Evolutionary conservation across 2,797 vertebrate genomes (phyloP).

Genomic region (Galago senegalensis): DNA sequence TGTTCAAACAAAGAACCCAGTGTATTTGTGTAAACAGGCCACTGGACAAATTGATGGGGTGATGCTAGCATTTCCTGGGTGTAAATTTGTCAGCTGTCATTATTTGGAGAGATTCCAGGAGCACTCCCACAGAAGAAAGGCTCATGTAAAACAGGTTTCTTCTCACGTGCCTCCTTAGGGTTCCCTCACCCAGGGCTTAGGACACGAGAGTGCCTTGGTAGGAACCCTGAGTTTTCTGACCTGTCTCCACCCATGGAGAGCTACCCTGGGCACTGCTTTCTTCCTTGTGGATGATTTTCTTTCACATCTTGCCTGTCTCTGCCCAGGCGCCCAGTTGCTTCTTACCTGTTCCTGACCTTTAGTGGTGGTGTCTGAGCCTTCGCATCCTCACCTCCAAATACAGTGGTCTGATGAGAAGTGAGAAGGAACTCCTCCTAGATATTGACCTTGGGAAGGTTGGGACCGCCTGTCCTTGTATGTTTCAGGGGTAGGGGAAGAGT

Average conservation of each 20-base stretch:
- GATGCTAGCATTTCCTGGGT: not conserved
- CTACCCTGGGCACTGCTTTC: not conserved
- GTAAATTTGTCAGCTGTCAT: slow-evolving; percentile 56
- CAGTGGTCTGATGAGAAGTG: not conserved
- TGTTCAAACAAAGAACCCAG: slow-evolving; percentile 63
- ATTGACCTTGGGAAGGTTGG: not conserved
- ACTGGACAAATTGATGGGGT: slow-evolving; percentile 58
- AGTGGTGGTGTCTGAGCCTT: not conserved
- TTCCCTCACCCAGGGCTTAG: too few relatives aligned
- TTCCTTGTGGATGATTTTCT: not conserved
- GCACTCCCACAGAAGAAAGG: slow-evolving; percentile 39
- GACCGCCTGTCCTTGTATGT: not conserved
- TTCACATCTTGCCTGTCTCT: not conserved
- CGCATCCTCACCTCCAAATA: not conserved
- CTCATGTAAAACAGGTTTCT: not conserved
- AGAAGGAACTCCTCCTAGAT: not conserved
- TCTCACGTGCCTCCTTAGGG: not conserved
- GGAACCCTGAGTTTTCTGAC: not conserved
- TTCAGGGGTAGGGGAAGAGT: too few relatives aligned
- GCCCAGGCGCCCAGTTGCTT: not conserved
- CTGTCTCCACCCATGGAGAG: not conserved
- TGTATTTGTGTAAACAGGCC: slow-evolving; percentile 80
- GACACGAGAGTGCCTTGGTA: not conserved
- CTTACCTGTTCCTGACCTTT: not conserved
- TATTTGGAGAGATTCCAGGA: slow-evolving; percentile 64